Conservation (phyloP, 2,113 vertebrate species). For the Heptranchias perlo region DNA sequence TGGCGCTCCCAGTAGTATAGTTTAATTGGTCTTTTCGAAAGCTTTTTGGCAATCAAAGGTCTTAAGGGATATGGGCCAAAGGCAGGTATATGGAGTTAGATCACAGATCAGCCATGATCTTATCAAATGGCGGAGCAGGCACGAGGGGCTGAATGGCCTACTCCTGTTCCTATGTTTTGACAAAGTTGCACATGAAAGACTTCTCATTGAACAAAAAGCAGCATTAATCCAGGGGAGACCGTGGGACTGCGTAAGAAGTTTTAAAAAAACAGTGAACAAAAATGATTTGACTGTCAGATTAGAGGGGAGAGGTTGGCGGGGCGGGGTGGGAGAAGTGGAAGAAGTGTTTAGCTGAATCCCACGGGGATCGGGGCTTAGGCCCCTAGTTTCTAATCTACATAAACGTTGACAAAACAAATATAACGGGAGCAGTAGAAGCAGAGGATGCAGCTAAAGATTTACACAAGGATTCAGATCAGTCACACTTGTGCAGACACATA, state of each 20-base stretch:
- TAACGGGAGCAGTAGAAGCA: background rate
- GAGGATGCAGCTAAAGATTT: background rate
- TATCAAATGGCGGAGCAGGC: too few relatives aligned
- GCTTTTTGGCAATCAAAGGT: too few relatives aligned
- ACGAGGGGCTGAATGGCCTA: too few relatives aligned
- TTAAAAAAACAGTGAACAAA: background rate
- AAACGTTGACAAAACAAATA: background rate
- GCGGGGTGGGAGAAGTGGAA: background rate
- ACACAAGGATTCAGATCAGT: background rate
- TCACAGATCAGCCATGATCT: too few relatives aligned
- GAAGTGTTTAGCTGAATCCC: background rate
- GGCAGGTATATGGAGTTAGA: too few relatives aligned
- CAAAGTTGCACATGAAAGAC: background rate
- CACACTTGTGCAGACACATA: background rate
- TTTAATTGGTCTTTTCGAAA: background rate
- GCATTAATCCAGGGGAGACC: background rate
- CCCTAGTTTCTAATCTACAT: background rate
- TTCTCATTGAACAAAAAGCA: background rate
- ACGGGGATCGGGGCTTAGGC: background rate
- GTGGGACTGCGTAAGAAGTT: background rate
- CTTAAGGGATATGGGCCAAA: too few relatives aligned
- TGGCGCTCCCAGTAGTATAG: background rate
- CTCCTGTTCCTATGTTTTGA: too few relatives aligned
- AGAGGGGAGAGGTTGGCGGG: background rate
- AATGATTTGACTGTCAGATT: background rate